A percentile compares a stretch with the other conserved stretches of the same genome.
Conservation (phyloP, 1,140 invertebrate species). For the Bradynema listronoti region DNA sequence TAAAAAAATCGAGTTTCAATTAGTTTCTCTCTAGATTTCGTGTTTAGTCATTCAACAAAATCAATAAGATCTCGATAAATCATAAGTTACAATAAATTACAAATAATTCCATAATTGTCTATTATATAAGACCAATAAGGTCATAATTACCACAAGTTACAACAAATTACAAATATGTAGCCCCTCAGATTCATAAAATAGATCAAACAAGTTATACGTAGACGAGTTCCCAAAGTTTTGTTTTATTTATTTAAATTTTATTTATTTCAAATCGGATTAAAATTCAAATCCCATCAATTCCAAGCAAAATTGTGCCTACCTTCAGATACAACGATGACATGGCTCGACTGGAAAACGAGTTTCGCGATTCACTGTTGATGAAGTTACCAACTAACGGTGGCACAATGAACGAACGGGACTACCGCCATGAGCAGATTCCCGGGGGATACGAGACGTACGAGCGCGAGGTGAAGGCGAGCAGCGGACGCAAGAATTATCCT, state of each 20-base stretch:
- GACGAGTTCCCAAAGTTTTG: too few species aligned
- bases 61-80: too few species aligned
- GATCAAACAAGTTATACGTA: not conserved
- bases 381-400: slow-evolving; percentile 28
- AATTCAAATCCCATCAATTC: not conserved
- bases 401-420: slow-evolving; percentile 25
- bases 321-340: slow-evolving; percentile 35
- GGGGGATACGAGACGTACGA: slow-evolving; percentile 33
- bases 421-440: slow-evolving; percentile 27
- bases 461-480: slow-evolving; percentile 22
- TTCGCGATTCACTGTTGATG: slow-evolving; percentile 33
- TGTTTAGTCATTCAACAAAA: too few species aligned
- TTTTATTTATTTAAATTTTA: too few species aligned
- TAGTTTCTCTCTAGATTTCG: too few species aligned
- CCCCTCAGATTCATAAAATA: not conserved
- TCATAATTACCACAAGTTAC: too few species aligned
- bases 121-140: too few species aligned
- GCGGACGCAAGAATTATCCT: slow-evolving; percentile 9
- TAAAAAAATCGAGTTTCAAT: too few species aligned
- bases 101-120: too few species aligned
- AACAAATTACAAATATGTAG: too few species aligned
- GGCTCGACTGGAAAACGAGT: slow-evolving; percentile 36
- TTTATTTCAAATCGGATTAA: slow-evolving; percentile 7
- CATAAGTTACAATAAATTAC: too few species aligned
- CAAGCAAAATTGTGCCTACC: too few species aligned